A percentile compares a stretch with the other conserved stretches of the same genome.
phyloP scores from a whole-genome alignment of 1,140 invertebrate genomes.

The Chrysopa pallens region DNA sequence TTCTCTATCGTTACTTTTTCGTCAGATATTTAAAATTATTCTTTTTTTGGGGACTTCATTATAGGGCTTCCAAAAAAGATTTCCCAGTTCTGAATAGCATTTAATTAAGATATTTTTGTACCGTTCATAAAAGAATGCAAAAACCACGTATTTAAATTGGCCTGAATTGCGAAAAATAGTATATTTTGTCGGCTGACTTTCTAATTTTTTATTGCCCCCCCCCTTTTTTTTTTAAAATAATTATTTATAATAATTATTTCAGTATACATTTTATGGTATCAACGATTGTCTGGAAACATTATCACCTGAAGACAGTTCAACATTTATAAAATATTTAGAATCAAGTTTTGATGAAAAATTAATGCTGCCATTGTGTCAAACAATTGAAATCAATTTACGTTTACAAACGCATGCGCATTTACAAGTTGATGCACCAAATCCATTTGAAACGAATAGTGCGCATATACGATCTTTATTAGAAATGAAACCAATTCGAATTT shows the following conservation, averaged over 20 bases:
- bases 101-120: no score
- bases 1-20: no score
- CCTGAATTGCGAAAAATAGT: no score
- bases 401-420: conserved; percentile 82
- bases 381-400: conserved; percentile 80
- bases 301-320: conserved; percentile 5
- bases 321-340: conserved; percentile 14
- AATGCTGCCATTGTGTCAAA: conserved; percentile 57
- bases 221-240: no score
- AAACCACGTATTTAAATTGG: no score
- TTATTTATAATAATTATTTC: conserved; percentile 22
- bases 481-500: conserved; percentile 23
- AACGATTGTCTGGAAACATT: conserved; percentile 32
- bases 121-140: no score
- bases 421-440: conserved; percentile 61
- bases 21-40: no score
- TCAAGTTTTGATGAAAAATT: conserved; percentile 27
- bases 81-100: no score
- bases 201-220: no score
- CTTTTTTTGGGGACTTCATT: no score
- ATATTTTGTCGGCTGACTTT: no score
- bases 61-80: no score
- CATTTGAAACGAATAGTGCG: conserved; percentile 31
- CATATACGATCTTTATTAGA: conserved; percentile 28
- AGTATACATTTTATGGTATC: conserved; percentile 46